Conservation (phyloP, 2,888 invertebrate genomes). For the Nebria salina region DNA sequence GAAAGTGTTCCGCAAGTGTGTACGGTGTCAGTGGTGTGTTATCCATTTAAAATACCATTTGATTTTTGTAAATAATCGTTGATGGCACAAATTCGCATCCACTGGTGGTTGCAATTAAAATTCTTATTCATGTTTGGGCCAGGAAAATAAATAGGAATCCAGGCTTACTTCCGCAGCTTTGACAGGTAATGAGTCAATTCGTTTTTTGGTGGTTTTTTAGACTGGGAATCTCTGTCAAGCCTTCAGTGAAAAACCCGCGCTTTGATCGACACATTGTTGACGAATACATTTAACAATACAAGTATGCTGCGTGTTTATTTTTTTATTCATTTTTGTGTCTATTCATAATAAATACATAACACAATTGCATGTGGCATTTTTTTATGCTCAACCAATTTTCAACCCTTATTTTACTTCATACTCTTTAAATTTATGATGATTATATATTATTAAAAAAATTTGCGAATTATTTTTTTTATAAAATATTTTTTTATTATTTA, state of each 20-base stretch:
- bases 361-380: neutral
- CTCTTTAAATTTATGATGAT: no score
- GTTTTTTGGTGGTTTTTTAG: neutral
- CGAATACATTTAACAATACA: constrained; percentile 1
- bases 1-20: constrained; percentile 36
- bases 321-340: neutral
- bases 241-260: neutral
- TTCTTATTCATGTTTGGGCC: constrained; percentile 34
- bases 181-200: constrained; percentile 29
- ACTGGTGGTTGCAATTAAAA: constrained; percentile 33
- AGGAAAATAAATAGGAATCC: constrained; percentile 36
- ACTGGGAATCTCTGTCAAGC: neutral
- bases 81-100: constrained; percentile 40
- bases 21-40: constrained; percentile 39
- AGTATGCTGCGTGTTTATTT: neutral
- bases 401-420: neutral
- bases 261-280: constrained; percentile 6
- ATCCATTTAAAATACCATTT: constrained; percentile 29
- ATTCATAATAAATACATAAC: neutral
- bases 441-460: no score
- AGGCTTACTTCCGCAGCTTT: constrained; percentile 36
- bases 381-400: neutral
- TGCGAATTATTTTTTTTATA: no score
- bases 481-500: no score
- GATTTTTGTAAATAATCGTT: constrained; percentile 24